A percentile compares a stretch with the other conserved stretches of the same genome.
These are phyloP conservation scores for Prorops nasuta DNA, from an alignment of 1,140 invertebrate genomes.

Conservation along the genomic window DNA sequence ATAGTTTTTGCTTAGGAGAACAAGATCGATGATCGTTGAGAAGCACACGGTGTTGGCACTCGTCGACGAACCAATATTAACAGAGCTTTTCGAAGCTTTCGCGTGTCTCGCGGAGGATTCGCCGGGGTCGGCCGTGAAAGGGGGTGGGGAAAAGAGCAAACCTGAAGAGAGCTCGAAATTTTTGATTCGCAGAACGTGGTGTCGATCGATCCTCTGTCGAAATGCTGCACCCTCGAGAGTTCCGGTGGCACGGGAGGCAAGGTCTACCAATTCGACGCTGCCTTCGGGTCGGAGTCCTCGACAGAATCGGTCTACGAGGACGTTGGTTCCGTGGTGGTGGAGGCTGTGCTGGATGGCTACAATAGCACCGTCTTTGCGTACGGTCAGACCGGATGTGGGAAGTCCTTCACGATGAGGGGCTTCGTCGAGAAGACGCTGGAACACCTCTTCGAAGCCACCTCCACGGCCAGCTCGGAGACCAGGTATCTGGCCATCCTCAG, in stretches of 20 bases:
- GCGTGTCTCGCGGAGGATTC: no score
- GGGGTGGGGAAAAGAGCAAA: no score
- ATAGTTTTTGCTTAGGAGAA: no score
- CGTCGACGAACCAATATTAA: no score
- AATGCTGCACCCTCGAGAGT: constrained; percentile 77
- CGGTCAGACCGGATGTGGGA: constrained; percentile 84
- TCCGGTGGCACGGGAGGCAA: constrained; percentile 32
- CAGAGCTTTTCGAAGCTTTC: no score
- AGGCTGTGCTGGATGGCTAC: constrained; percentile 84
- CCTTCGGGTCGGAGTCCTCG: constrained; percentile 38
- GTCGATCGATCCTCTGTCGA: constrained; percentile 69
- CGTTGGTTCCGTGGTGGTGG: constrained; percentile 50
- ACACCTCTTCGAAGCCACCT: constrained; percentile 90
- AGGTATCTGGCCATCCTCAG: constrained; percentile 89
- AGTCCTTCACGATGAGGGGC: constrained; percentile 82
- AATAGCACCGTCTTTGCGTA: constrained; percentile 87
- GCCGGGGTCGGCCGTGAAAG: no score
- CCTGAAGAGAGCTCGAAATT: no score
- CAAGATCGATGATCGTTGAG: no score
- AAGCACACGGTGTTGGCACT: no score
- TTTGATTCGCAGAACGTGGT: constrained; percentile 65
- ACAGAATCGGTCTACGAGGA: constrained; percentile 52
- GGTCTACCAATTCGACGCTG: constrained; percentile 51
- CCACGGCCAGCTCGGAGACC: constrained; percentile 70
- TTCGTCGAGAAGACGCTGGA: constrained; percentile 83